Evolutionary conservation across 2,888 invertebrate genomes (phyloP), one percentile per base, ranked within the genome.

Genomic region (Esperia sulphurella): DNA sequence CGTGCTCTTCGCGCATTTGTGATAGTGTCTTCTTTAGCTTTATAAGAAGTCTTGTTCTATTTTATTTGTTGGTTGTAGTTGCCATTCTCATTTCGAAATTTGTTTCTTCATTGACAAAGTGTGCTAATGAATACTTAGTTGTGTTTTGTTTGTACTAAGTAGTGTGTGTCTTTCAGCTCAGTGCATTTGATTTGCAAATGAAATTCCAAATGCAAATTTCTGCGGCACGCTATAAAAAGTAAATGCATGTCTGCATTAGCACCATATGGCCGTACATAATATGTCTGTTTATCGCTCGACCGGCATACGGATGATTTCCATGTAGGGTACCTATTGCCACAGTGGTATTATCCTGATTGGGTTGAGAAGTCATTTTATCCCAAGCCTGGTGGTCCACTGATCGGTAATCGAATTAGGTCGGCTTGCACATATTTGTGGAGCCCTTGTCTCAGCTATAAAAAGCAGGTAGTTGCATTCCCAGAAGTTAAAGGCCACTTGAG

Each of bases 391-490:
- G 68, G 63, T 59, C 58, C 57, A 57, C 54, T 56, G 67, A 78
- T 83, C 75, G 65, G 72, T 77, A 67, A 70, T 71, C 63, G 68
- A 79, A 80, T 68, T 68, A 62, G 72, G 79, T 75, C 68, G 83
- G 71, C 68, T 73, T 71, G 65, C 28, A 58, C 72, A 77, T 79
- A 77, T 77, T 79, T 79, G 75, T 74, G 64, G 65, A 69, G 68
- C 65, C 70, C 73, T 75, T 78, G 81, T 82, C 76, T 77, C 56
- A 41, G 59, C 69, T 76, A 78, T 78, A 81, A 84, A 83, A 79
- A 83, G 79, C 88, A 88, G 88, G 88, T 87, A 88, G 87, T 76
- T 75, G 74, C 71, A 75, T 86, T 85, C 86, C 71, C 73, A 75
- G 83, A 81, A 84, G 59, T 62, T 71, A 63, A 61, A 74, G 65